These are phyloP conservation scores for Carassius auratus DNA, from an alignment of 2,113 vertebrate species.

Conservation along the genomic window DNA sequence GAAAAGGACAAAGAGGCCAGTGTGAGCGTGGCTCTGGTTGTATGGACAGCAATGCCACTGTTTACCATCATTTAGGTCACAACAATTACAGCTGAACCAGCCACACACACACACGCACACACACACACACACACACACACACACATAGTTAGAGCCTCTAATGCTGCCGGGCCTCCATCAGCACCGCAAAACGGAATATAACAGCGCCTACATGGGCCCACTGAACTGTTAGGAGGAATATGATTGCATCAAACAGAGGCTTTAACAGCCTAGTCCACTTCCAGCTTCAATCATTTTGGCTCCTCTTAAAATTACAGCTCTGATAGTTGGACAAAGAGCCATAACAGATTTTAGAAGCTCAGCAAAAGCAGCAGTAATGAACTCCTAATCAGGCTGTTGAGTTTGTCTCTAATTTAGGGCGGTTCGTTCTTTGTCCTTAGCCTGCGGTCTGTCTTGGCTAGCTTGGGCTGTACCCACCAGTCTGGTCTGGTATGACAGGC, in stretches of 20 bases:
- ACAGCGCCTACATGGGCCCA: neutral
- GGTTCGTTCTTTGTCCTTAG: neutral
- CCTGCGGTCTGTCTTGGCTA: neutral
- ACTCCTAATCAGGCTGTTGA: neutral
- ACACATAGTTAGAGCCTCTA: neutral
- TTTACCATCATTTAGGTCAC: conserved; percentile 41
- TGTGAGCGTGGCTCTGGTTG: conserved; percentile 23
- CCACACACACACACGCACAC: neutral
- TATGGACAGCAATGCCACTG: neutral
- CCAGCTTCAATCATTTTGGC: neutral
- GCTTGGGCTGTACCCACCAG: neutral
- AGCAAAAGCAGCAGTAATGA: conserved; percentile 2
- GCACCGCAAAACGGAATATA: neutral
- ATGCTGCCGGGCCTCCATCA: neutral
- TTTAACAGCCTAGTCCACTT: neutral
- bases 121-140: neutral
- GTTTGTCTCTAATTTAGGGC: conserved; percentile 5
- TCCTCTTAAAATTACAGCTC: neutral
- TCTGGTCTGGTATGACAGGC: conserved; percentile 9
- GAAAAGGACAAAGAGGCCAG: neutral
- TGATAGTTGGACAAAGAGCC: neutral
- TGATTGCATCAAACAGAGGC: neutral
- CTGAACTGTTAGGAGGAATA: neutral
- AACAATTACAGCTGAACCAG: conserved; percentile 43
- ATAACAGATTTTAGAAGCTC: conserved; percentile 16